These are phyloP conservation scores for Erannis defoliaria DNA, from an alignment of 2,888 invertebrate genomes.

Conservation along the genomic window DNA sequence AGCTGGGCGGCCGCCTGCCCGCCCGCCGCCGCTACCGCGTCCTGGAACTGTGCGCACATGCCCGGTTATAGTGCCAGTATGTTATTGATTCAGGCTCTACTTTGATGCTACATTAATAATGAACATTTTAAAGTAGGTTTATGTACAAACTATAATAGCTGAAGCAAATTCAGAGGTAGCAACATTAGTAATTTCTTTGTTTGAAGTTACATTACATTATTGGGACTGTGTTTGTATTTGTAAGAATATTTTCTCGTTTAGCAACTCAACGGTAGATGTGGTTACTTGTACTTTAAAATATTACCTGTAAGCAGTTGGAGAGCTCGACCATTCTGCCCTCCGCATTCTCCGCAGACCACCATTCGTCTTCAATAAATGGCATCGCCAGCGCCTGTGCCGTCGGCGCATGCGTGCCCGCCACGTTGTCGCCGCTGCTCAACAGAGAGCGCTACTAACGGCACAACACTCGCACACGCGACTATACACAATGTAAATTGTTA, in stretches of 20 bases:
- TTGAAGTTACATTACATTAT: too few species aligned
- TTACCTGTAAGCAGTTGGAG: constrained; percentile 94
- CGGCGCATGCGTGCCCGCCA: constrained; percentile 89
- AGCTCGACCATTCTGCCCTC: constrained; percentile 97
- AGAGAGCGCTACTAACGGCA: constrained; percentile 68
- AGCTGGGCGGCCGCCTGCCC: constrained; percentile 83
- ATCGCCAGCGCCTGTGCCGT: constrained; percentile 91
- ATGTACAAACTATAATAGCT: too few species aligned
- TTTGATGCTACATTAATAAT: too few species aligned
- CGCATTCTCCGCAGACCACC: constrained; percentile 97
- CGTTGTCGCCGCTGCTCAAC: constrained; percentile 78
- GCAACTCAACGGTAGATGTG: constrained; percentile 19
- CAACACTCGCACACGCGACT: constrained; percentile 68
- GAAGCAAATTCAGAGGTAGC: too few species aligned
- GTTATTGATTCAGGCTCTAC: too few species aligned
- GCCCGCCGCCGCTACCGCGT: constrained; percentile 87
- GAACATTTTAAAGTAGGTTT: too few species aligned
- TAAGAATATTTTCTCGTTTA: constrained; percentile 5
- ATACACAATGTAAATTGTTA: constrained; percentile 65
- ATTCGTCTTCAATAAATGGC: constrained; percentile 98
- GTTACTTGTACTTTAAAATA: constrained; percentile 21
- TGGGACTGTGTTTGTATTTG: too few species aligned
- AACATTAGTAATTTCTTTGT: too few species aligned
- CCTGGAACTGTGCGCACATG: constrained; percentile 74
- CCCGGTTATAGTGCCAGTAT: constrained; percentile 1